phyloP scores from a whole-genome alignment of 35 echinoderm and acorn worm species.

The Heliocidaris erythrogramma region DNA sequence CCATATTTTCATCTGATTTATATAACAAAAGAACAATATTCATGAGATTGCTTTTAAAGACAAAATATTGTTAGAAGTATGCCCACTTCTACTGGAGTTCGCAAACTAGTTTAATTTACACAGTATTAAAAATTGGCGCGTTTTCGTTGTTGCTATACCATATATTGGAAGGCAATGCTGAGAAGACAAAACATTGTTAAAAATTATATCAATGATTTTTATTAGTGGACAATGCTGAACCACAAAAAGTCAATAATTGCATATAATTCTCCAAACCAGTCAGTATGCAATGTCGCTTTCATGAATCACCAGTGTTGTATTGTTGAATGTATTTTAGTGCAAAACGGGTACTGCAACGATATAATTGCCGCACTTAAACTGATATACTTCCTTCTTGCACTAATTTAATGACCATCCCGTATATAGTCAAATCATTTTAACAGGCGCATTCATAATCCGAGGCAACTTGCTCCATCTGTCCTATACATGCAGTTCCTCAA shows the following conservation, averaged over 20 bases:
- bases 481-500: too few relatives aligned
- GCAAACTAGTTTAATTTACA: too few relatives aligned
- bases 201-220: background rate
- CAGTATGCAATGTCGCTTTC: background rate
- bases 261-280: background rate
- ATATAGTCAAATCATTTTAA: background rate
- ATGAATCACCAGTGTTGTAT: background rate
- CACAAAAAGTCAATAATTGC: background rate
- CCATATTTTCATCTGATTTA: conserved; percentile 49
- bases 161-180: too few relatives aligned
- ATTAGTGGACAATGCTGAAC: background rate
- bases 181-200: background rate
- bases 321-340: background rate
- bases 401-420: background rate
- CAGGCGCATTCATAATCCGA: background rate
- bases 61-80: background rate
- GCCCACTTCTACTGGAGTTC: too few relatives aligned
- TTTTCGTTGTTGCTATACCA: too few relatives aligned
- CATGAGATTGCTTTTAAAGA: background rate
- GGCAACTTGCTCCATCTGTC: background rate
- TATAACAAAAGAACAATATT: too few relatives aligned
- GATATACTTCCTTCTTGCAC: background rate
- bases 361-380: background rate
- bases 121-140: too few relatives aligned
- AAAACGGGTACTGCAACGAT: background rate